A percentile compares a stretch with the other conserved stretches of the same genome.
Evolutionary conservation across 2,113 vertebrate genomes (phyloP).

Genomic region (Actenoides lindsayi): DNA sequence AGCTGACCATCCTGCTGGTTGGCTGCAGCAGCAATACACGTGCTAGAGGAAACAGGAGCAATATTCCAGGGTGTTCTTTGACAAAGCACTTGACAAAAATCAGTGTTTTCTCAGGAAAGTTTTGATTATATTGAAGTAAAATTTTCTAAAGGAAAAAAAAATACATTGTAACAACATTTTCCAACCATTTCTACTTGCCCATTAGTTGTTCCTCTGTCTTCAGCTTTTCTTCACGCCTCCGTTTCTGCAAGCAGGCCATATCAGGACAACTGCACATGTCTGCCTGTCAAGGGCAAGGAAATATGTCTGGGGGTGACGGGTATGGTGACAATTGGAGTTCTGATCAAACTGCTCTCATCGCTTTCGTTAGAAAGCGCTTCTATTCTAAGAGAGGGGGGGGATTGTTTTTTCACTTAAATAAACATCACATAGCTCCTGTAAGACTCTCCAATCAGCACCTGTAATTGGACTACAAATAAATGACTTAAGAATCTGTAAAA

Average conservation of each 20-base stretch:
- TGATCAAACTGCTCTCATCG: not conserved
- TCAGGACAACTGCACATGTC: not conserved
- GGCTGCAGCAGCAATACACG: not conserved
- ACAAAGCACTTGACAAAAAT: not conserved
- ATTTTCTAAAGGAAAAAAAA: not conserved
- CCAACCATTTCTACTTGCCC: not conserved
- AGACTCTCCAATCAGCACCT: not conserved
- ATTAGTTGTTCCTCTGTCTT: not conserved
- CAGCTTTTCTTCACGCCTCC: not conserved
- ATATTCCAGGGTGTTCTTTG: accelerated
- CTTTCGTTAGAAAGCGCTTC: not conserved
- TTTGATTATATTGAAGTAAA: not conserved
- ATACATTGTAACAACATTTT: not conserved
- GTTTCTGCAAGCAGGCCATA: not conserved
- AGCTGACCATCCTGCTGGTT: not conserved
- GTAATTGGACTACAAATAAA: not conserved
- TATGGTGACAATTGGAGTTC: not conserved
- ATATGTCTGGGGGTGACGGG: not conserved
- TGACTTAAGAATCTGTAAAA: not conserved
- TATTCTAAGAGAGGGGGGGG: not conserved
- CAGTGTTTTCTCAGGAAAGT: not conserved
- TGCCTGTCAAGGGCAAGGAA: not conserved
- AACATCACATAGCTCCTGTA: not conserved
- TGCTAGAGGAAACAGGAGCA: not conserved
- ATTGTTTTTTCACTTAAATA: not conserved